Conservation (phyloP, 2,797 vertebrate genomes). For the Pseudomugil tenellus region DNA sequence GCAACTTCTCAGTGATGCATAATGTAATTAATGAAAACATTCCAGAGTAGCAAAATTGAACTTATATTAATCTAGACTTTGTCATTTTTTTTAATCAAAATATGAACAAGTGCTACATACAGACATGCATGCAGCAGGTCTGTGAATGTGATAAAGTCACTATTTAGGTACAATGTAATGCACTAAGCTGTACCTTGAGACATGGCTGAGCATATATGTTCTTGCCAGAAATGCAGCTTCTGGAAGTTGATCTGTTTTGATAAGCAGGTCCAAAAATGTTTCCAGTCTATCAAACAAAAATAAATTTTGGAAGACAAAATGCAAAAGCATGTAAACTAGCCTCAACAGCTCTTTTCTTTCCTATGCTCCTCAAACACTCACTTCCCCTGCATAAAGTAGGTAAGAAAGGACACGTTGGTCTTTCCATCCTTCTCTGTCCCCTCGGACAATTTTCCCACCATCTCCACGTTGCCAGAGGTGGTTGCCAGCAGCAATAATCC, state of each 20-base stretch:
- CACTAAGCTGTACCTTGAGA: slow-evolving; percentile 83
- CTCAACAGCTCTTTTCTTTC: background rate
- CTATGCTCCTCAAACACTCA: slow-evolving; percentile 27
- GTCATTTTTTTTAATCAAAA: background rate
- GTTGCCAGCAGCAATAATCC: slow-evolving; percentile 94
- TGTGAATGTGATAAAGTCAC: background rate
- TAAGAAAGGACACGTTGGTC: slow-evolving; percentile 89
- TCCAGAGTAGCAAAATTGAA: background rate
- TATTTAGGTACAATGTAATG: background rate
- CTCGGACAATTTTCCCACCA: slow-evolving; percentile 92
- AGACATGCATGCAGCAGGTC: background rate
- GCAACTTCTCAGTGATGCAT: slow-evolving; percentile 9
- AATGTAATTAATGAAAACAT: background rate
- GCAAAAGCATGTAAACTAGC: background rate
- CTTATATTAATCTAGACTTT: background rate
- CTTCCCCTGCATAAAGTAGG: slow-evolving; percentile 73
- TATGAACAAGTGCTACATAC: background rate
- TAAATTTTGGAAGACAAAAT: background rate
- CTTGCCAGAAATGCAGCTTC: slow-evolving; percentile 96
- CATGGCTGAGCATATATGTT: slow-evolving; percentile 94
- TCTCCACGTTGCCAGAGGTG: slow-evolving; percentile 89
- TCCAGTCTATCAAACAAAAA: slow-evolving; percentile 83
- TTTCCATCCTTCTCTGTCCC: slow-evolving; percentile 79
- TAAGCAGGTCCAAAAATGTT: slow-evolving; percentile 92
- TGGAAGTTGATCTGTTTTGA: slow-evolving; percentile 91